phyloP scores from a whole-genome alignment of 2,888 invertebrate species.

The Patella ulyssiponensis region DNA sequence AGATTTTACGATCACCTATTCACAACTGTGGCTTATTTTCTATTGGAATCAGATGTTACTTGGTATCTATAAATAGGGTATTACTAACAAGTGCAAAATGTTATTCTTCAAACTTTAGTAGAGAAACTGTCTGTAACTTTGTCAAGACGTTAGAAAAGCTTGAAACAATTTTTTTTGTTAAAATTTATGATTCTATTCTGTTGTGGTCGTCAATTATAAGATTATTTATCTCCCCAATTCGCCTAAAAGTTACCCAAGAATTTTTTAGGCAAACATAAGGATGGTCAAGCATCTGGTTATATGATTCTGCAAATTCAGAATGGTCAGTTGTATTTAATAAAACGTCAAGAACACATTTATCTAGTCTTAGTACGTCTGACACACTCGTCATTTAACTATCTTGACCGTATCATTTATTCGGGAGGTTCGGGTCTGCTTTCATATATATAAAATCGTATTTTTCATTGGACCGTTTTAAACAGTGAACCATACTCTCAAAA shows the following conservation, averaged over 20 bases:
- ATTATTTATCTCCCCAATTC: not conserved
- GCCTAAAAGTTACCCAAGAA: not conserved
- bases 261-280: not conserved
- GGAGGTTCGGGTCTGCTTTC: too few relatives aligned
- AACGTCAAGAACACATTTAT: not conserved
- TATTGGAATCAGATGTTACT: too few relatives aligned
- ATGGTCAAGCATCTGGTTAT: not conserved
- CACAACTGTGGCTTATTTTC: too few relatives aligned
- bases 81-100: not conserved
- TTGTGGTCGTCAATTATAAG: not conserved
- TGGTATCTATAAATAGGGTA: too few relatives aligned
- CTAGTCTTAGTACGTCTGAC: too few relatives aligned
- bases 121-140: not conserved
- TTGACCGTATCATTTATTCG: too few relatives aligned
- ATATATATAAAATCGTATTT: too few relatives aligned
- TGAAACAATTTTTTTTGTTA: not conserved
- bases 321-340: not conserved
- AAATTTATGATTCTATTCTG: constrained; percentile 12
- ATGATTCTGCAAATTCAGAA: not conserved
- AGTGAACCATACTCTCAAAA: too few relatives aligned
- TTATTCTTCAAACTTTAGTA: constrained; percentile 3
- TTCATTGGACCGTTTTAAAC: too few relatives aligned
- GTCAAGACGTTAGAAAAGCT: not conserved
- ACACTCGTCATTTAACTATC: too few relatives aligned
- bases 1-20: too few relatives aligned